Base-by-base conservation (phyloP, 1,140 invertebrate genomes). In the Pseudomyrmex sp. region DNA sequence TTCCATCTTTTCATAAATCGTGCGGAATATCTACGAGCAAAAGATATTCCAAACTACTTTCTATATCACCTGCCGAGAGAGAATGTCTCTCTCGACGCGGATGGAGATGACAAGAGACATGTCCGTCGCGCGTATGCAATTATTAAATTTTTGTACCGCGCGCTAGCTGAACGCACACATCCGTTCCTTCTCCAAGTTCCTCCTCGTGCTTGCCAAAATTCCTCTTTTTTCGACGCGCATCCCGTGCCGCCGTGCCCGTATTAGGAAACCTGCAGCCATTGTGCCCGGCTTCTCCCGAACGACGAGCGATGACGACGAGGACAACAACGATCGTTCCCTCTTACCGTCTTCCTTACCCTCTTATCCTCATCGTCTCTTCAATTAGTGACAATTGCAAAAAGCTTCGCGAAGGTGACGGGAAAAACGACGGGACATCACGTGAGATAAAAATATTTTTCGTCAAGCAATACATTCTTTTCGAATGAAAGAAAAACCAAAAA, bases 211-310 rank as follows among this genome's bases (percentile, higher is more conserved):
- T 84, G 83, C 86, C 88, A 85, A 92, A 92, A 92, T 90, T 89
- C 89, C 69, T 90, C 84, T 88, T 91, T 89, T 90, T 92, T 88
- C 68, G 72, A 74, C 72, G 70, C 15, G 68, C 74, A 85, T 82
- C 62, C 69, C 83, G 35, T 35, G 35, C 35, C 35, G 63, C 10
- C 85, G 84, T 89, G 77, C 15, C 91, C 91, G 89, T 93, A 93
- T 93, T 93, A 92, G 92, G 92, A 93, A 93, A 93, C 92, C 86
- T 92, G 92, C 84, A 92, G 90, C 90, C 90, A 93, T 93, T 92
- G 91, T 92, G 88, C 84, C 68, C 77, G 86, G 68, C 73, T 35
- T 80, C 54, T 58, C n/a, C 44, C 20, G 26, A 77, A 59, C 63
- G 75, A 84, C 85, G 79, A 48, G 79, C 83, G 84, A 86, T 68